Evolutionary conservation across 2,888 invertebrate species (phyloP).

Genomic region (Caradrina kadenii): DNA sequence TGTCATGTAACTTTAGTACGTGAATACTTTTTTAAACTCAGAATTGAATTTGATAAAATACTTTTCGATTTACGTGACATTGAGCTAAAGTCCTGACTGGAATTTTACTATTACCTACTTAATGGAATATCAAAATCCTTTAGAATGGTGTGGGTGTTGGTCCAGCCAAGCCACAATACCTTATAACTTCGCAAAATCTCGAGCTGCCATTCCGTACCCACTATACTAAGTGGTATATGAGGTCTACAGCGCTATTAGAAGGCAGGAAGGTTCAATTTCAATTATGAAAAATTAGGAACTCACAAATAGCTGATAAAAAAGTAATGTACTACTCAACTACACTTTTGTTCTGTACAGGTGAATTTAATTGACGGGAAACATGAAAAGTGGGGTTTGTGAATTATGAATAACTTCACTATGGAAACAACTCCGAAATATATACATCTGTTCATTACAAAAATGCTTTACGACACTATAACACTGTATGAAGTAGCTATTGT

Average conservation of each 20-base stretch:
- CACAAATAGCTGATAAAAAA: background rate
- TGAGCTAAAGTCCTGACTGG: background rate
- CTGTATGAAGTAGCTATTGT: no score
- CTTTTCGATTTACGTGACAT: background rate
- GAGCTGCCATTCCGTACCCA: constrained; percentile 11
- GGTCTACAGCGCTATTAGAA: constrained; percentile 2
- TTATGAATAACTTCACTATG: no score
- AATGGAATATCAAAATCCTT: constrained; percentile 41
- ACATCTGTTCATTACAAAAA: no score
- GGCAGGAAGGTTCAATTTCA: constrained; percentile 18
- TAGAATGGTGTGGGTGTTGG: constrained; percentile 25
- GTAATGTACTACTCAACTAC: no score
- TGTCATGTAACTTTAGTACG: background rate
- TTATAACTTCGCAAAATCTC: constrained; percentile 2
- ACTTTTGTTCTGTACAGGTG: no score
- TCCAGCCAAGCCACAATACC: constrained; percentile 45
- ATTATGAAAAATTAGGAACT: background rate
- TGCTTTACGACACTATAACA: no score
- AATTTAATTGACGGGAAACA: no score
- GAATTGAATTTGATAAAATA: constrained; percentile 13
- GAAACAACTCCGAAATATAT: no score
- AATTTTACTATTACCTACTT: constrained; percentile 6
- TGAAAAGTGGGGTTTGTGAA: no score
- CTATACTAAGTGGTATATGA: constrained; percentile 21
- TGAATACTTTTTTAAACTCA: constrained; percentile 10